Percentiles rank a stretch among this genome's conserved stretches.
Evolutionary conservation across 2,797 vertebrate genomes (phyloP).

Genomic region (Dromococcyx pavoninus): DNA sequence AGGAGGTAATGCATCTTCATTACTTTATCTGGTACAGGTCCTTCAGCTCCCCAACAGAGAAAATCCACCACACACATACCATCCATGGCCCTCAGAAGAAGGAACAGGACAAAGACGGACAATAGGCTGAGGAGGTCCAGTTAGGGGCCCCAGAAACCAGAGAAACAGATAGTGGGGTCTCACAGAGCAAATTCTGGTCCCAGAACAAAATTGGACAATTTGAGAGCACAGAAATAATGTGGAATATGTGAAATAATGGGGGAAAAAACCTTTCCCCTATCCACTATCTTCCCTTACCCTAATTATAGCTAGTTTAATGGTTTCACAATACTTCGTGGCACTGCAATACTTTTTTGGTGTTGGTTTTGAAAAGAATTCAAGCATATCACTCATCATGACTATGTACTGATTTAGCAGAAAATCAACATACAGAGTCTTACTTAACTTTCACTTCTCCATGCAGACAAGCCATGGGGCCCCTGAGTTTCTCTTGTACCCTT

Average conservation of each 20-base stretch:
- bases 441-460: not conserved
- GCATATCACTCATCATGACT: not conserved
- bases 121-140: not conserved
- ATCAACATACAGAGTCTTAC: not conserved
- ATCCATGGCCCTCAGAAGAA: not conserved
- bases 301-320: not conserved
- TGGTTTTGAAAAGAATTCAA: conserved; percentile 37
- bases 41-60: not conserved
- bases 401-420: conserved; percentile 18
- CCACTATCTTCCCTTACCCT: not conserved
- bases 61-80: not conserved
- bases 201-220: not conserved
- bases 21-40: not conserved
- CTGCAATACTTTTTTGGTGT: not conserved
- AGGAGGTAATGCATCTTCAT: not conserved
- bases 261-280: not conserved
- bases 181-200: not conserved
- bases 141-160: accelerated
- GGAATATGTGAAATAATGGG: not conserved
- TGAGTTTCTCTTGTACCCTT: not conserved
- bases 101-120: not conserved
- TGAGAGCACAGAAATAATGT: not conserved
- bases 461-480: not conserved
- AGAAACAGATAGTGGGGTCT: not conserved
- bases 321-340: conserved; percentile 13